Conservation (phyloP, 2,888 invertebrate species). For the Shargacucullia verbasci region DNA sequence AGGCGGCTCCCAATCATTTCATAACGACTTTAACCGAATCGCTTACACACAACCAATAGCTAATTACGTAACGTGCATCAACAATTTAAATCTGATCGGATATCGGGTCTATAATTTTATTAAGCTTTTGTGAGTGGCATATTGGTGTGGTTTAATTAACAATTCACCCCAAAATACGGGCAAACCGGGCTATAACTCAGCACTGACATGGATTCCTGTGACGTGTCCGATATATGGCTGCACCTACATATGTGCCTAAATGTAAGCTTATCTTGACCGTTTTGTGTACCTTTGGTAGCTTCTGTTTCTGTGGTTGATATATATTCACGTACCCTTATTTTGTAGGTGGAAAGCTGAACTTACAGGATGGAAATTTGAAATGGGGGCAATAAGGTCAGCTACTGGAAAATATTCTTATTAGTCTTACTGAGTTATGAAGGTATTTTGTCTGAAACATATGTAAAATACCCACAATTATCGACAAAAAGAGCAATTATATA, state of each 20-base stretch:
- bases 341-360: no score
- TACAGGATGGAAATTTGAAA: not conserved
- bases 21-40: constrained; percentile 11
- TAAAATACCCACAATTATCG: no score
- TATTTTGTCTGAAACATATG: no score
- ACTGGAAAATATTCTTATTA: no score
- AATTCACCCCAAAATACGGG: constrained; percentile 66
- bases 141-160: constrained; percentile 80
- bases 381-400: no score
- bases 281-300: constrained; percentile 36
- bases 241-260: constrained; percentile 49
- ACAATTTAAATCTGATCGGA: constrained; percentile 65
- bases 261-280: constrained; percentile 44
- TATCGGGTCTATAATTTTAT: constrained; percentile 73
- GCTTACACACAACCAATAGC: constrained; percentile 19
- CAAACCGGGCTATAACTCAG: constrained; percentile 66
- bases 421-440: no score
- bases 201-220: constrained; percentile 63
- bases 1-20: not conserved
- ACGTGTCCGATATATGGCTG: constrained; percentile 58
- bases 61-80: constrained; percentile 52
- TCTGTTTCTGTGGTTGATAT: constrained; percentile 22
- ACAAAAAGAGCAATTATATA: no score
- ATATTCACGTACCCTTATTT: constrained; percentile 16
- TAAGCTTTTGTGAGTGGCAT: constrained; percentile 72